These are phyloP conservation scores for Zaprionus kolodkinae DNA, from an alignment of 1,140 invertebrate species.

Conservation along the genomic window DNA sequence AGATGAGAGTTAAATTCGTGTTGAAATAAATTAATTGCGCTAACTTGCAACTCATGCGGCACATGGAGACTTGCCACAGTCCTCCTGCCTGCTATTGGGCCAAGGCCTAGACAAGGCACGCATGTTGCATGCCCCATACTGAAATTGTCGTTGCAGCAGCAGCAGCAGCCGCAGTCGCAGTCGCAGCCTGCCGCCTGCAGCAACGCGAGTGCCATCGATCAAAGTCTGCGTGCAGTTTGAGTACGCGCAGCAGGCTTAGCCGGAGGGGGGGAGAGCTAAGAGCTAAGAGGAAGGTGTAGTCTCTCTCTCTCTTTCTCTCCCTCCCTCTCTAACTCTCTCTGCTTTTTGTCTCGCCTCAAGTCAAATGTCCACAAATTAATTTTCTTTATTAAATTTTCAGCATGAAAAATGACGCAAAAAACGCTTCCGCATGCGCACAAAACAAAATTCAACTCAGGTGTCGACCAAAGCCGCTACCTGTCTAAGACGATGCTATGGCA, in stretches of 20 bases:
- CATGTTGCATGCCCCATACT: conserved; percentile 19
- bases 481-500: neutral
- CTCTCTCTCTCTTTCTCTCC: neutral
- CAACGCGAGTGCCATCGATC: conserved; percentile 80
- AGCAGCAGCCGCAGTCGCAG: neutral
- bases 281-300: no score
- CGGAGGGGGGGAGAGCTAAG: neutral
- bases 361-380: conserved; percentile 83
- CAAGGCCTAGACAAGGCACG: conserved; percentile 53
- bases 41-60: conserved; percentile 82
- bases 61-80: conserved; percentile 28
- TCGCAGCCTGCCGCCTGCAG: conserved; percentile 71
- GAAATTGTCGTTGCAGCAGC: conserved; percentile 76
- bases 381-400: conserved; percentile 83
- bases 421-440: conserved; percentile 75
- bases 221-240: conserved; percentile 78
- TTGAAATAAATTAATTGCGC: conserved; percentile 83
- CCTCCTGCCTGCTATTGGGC: conserved; percentile 43
- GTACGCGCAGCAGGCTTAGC: conserved; percentile 48
- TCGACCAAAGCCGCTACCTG: conserved; percentile 43
- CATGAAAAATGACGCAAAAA: conserved; percentile 83
- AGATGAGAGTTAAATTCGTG: conserved; percentile 82
- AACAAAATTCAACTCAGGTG: conserved; percentile 67
- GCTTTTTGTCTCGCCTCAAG: conserved; percentile 76
- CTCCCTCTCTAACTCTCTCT: neutral